These are phyloP conservation scores for Lycaena phlaeas DNA, from an alignment of 2,888 invertebrate genomes.

Conservation along the genomic window DNA sequence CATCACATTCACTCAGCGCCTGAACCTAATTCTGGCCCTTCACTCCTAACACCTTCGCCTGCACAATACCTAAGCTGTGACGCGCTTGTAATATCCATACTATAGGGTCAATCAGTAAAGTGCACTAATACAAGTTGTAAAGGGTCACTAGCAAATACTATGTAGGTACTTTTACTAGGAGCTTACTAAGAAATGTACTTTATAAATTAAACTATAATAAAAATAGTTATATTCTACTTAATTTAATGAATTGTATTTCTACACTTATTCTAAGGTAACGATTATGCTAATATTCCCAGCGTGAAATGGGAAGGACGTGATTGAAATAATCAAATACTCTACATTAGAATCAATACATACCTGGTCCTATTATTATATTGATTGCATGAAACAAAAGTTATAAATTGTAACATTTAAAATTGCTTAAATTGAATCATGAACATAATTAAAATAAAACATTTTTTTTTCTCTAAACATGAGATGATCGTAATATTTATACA, in stretches of 20 bases:
- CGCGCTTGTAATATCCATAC: not conserved
- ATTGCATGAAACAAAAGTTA: conserved; percentile 50
- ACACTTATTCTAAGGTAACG: not conserved
- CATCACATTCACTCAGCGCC: conserved; percentile 71
- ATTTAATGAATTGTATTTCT: conserved; percentile 2
- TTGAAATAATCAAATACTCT: conserved; percentile 7
- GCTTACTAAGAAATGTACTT: conserved; percentile 9
- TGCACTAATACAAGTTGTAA: conserved; percentile 15
- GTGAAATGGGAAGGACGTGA: not conserved
- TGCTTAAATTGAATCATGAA: not conserved
- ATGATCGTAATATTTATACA: not conserved
- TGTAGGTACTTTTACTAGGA: conserved; percentile 11
- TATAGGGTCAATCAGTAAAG: conserved; percentile 8
- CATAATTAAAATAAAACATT: no score
- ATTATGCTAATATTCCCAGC: conserved; percentile 1
- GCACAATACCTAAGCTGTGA: not conserved
- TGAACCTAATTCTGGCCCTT: conserved; percentile 11
- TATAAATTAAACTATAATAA: conserved; percentile 1
- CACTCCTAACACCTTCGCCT: conserved; percentile 1
- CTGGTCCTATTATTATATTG: conserved; percentile 43
- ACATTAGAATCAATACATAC: conserved; percentile 38
- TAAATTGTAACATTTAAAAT: conserved; percentile 2
- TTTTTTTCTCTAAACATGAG: no score
- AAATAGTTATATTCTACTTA: conserved; percentile 1
- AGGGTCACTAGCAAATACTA: conserved; percentile 17